These are phyloP conservation scores for Xiphydria camelus DNA, from an alignment of 2,888 invertebrate genomes.

Conservation along the genomic window DNA sequence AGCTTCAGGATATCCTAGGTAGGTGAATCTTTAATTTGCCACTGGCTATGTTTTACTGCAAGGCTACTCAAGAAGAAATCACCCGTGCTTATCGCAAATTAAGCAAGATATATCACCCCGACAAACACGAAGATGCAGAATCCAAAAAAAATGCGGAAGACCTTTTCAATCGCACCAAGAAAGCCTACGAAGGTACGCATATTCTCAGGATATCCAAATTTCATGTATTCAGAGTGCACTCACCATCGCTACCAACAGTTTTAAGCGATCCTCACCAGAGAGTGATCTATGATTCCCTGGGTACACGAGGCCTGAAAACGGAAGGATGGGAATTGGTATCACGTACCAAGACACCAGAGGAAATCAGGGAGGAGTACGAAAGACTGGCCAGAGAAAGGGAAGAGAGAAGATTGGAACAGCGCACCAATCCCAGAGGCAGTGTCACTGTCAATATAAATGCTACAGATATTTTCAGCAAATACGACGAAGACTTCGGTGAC, in stretches of 20 bases:
- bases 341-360: constrained; percentile 88
- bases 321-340: constrained; percentile 96
- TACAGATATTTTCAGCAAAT: constrained; percentile 86
- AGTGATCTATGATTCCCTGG: constrained; percentile 88
- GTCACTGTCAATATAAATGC: constrained; percentile 89
- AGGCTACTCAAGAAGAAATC: constrained; percentile 94
- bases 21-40: too few relatives aligned
- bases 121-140: constrained; percentile 85
- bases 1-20: too few relatives aligned
- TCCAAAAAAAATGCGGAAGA: constrained; percentile 88
- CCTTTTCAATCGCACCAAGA: constrained; percentile 90
- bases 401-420: constrained; percentile 82
- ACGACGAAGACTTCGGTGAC: constrained; percentile 73
- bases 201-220: too few relatives aligned
- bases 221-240: too few relatives aligned
- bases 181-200: constrained; percentile 83
- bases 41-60: too few relatives aligned
- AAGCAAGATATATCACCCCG: constrained; percentile 94
- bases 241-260: constrained; percentile 60
- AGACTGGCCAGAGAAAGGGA: constrained; percentile 82
- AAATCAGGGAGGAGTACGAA: constrained; percentile 97
- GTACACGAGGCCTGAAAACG: constrained; percentile 83
- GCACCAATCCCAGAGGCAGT: constrained; percentile 89
- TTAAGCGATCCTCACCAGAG: constrained; percentile 90
- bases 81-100: constrained; percentile 89